A percentile compares a stretch with the other conserved stretches of the same genome.
Evolutionary conservation across 2,797 vertebrate species (phyloP).

Genomic region (Diglossa cyanea): DNA sequence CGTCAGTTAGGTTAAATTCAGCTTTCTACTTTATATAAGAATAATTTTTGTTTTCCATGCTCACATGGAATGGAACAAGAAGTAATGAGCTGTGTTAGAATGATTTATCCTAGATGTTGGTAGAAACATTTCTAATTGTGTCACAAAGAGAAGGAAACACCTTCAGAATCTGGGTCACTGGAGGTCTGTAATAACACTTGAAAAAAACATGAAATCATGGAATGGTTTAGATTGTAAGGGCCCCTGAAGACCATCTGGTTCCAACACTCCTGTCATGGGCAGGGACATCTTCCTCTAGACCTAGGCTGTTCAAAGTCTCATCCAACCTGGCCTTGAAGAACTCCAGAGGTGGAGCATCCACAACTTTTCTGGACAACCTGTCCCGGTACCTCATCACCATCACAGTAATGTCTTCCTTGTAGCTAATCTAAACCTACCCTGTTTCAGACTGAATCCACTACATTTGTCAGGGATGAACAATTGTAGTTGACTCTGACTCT

Average conservation of each 20-base stretch:
- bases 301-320: not conserved
- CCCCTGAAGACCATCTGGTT: not conserved
- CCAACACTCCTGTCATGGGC: not conserved
- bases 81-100: not conserved
- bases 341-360: not conserved
- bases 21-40: not conserved
- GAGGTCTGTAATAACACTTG: not conserved
- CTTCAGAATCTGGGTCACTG: not conserved
- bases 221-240: not conserved
- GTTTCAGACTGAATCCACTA: not conserved
- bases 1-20: not conserved
- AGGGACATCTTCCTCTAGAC: not conserved
- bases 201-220: not conserved
- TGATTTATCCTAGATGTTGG: not conserved
- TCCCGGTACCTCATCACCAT: not conserved
- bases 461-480: not conserved
- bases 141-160: not conserved
- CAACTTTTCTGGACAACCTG: not conserved
- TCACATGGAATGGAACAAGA: not conserved
- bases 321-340: not conserved
- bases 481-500: not conserved
- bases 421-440: not conserved
- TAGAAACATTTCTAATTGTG: not conserved
- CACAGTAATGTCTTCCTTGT: not conserved
- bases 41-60: not conserved